Conservation (phyloP, 2,888 invertebrate species). For the Caenorhabditis wallacei region DNA sequence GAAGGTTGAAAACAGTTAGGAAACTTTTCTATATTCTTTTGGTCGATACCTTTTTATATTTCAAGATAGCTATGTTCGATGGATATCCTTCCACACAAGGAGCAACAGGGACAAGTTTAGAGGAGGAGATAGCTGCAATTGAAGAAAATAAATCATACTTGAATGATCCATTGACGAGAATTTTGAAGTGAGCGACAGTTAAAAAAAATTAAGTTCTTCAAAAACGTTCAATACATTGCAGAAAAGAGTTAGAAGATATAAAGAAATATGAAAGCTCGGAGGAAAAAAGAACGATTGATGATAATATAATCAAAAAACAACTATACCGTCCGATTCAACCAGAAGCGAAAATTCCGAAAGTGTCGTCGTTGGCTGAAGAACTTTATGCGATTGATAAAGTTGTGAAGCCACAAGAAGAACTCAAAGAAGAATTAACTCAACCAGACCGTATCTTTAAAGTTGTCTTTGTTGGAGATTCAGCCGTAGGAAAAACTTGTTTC, state of each 20-base stretch:
- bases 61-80: slow-evolving; percentile 28
- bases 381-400: slow-evolving; percentile 40
- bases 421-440: slow-evolving; percentile 70
- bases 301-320: slow-evolving; percentile 61
- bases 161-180: slow-evolving; percentile 62
- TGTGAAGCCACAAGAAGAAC: slow-evolving; percentile 19
- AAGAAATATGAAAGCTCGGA: slow-evolving; percentile 35
- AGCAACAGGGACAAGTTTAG: slow-evolving; percentile 47
- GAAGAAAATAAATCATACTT: slow-evolving; percentile 36
- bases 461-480: slow-evolving; percentile 86
- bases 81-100: slow-evolving; percentile 27
- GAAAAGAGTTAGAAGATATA: slow-evolving; percentile 60
- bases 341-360: slow-evolving; percentile 52
- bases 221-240: slow-evolving; percentile 12
- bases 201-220: no score
- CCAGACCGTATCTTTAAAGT: slow-evolving; percentile 85
- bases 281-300: neutral
- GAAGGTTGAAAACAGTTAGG: no score
- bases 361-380: slow-evolving; percentile 61
- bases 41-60: no score
- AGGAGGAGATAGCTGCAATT: slow-evolving; percentile 54
- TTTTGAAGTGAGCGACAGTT: slow-evolving; percentile 62
- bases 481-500: slow-evolving; percentile 86
- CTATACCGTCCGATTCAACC: slow-evolving; percentile 71
- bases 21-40: no score